These are phyloP conservation scores for Grammomys dolichurus DNA, from an alignment of 2,113 vertebrate species.

Conservation along the genomic window DNA sequence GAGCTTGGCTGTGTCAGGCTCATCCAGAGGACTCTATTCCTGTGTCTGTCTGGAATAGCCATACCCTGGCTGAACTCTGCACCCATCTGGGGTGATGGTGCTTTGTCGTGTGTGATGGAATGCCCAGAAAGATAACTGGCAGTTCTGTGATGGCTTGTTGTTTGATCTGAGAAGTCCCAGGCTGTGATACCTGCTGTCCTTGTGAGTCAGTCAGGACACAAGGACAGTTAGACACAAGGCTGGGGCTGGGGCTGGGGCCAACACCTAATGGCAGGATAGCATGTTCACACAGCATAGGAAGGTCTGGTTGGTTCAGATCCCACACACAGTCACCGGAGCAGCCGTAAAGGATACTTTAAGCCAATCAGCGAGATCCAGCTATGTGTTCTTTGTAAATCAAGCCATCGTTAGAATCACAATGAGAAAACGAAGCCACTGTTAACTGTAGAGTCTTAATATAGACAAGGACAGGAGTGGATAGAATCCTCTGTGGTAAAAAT, in stretches of 20 bases:
- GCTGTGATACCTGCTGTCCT: neutral
- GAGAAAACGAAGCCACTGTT: neutral
- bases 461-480: neutral
- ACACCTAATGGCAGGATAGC: fast-evolving
- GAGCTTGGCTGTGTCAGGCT: neutral
- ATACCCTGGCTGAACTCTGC: neutral
- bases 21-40: neutral
- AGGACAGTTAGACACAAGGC: neutral
- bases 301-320: too few relatives aligned
- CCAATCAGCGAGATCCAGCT: neutral
- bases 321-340: neutral
- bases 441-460: neutral
- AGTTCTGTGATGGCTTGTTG: neutral
- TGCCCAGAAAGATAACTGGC: neutral
- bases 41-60: neutral
- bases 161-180: neutral
- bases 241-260: neutral
- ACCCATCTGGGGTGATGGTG: neutral
- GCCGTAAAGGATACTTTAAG: neutral
- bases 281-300: neutral
- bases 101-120: neutral
- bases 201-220: neutral
- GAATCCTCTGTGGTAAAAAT: neutral
- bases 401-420: neutral
- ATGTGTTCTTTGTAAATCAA: neutral